These are phyloP conservation scores for Heliconius aoede DNA, from an alignment of 2,888 invertebrate genomes.

Conservation along the genomic window DNA sequence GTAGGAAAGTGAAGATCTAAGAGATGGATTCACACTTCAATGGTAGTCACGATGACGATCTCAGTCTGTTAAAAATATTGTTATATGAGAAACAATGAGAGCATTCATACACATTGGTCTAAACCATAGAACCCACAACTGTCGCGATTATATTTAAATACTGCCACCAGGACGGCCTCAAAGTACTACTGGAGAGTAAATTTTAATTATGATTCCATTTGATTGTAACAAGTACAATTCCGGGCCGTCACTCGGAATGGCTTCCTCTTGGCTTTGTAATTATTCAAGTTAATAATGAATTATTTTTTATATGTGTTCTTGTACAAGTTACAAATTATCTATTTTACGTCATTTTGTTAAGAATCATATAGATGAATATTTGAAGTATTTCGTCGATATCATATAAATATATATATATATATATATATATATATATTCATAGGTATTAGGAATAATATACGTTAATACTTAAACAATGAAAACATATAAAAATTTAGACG, in stretches of 20 bases:
- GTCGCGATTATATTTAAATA: not conserved
- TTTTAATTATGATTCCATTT: constrained; percentile 7
- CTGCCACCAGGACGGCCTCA: not conserved
- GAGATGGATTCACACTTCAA: no score
- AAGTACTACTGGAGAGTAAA: not conserved
- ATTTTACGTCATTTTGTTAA: not conserved
- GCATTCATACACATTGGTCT: no score
- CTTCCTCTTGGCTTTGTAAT: constrained; percentile 12
- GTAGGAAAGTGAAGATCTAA: no score
- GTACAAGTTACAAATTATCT: not conserved
- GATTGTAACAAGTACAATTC: not conserved
- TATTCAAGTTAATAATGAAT: constrained; percentile 13
- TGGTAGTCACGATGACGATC: no score
- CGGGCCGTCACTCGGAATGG: constrained; percentile 3
- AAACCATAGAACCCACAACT: not conserved
- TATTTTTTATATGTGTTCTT: not conserved
- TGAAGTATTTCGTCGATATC: no score
- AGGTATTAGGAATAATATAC: no score
- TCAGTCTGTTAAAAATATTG: no score
- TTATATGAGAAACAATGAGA: no score
- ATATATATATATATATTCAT: no score
- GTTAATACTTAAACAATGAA: no score
- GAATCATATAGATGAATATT: not conserved
- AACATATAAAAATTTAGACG: no score
- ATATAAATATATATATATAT: no score